Evolutionary conservation across 2,888 invertebrate species (phyloP).

Genomic region (Congeria kusceri): DNA sequence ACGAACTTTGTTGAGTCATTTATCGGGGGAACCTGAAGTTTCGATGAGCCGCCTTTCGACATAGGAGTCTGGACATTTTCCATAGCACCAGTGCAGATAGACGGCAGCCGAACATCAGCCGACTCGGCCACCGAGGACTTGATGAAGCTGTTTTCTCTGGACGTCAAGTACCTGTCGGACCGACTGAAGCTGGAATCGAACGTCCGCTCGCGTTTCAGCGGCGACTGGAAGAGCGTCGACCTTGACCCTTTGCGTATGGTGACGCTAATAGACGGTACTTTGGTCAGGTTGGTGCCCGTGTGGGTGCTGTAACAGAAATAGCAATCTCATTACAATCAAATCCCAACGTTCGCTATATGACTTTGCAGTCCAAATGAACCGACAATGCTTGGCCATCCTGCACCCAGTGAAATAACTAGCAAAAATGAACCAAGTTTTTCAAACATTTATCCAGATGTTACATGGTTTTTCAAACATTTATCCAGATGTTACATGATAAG

Average conservation of each 20-base stretch:
- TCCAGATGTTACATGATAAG: too few relatives aligned
- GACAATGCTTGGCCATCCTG: too few relatives aligned
- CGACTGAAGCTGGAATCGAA: constrained; percentile 28
- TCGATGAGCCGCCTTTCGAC: neutral
- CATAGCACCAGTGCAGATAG: neutral
- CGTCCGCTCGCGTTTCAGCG: constrained; percentile 22
- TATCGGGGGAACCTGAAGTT: neutral
- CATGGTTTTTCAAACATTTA: too few relatives aligned
- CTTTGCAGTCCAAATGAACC: too few relatives aligned
- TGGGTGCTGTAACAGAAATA: too few relatives aligned
- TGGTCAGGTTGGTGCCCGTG: constrained; percentile 13
- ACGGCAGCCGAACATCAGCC: constrained; percentile 11
- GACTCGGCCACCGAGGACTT: neutral
- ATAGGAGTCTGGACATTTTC: neutral
- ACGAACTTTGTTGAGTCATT: too few relatives aligned
- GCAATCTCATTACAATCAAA: too few relatives aligned
- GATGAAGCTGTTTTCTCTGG: neutral
- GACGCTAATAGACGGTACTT: constrained; percentile 48
- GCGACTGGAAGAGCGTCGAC: constrained; percentile 22
- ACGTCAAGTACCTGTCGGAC: neutral
- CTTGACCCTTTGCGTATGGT: constrained; percentile 47
- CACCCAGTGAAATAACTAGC: too few relatives aligned
- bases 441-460: too few relatives aligned
- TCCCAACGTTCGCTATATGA: too few relatives aligned
- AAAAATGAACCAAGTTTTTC: too few relatives aligned